Conservation (phyloP, 1,140 invertebrate genomes). For the Paraescarpia echinospica region DNA sequence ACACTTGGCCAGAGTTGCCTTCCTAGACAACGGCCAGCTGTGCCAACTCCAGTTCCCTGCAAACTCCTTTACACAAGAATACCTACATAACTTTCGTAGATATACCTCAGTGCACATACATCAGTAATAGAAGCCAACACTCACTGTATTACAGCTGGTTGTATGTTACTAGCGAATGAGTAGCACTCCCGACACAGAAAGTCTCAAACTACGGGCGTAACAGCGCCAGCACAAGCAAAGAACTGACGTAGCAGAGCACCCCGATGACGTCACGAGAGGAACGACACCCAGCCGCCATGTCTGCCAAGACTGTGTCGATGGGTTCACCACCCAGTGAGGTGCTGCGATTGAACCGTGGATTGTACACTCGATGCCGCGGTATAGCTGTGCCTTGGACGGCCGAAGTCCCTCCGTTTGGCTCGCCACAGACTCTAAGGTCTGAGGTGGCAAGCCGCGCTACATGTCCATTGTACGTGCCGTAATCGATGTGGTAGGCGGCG, state of each 20-base stretch:
- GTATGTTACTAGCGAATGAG: too few relatives aligned
- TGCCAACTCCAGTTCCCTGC: too few relatives aligned
- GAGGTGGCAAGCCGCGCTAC: neutral
- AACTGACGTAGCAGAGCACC: neutral
- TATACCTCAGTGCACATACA: too few relatives aligned
- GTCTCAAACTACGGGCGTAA: neutral
- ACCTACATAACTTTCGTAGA: too few relatives aligned
- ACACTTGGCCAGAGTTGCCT: too few relatives aligned
- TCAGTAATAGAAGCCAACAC: too few relatives aligned
- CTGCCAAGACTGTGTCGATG: neutral
- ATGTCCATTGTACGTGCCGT: neutral
- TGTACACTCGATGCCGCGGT: neutral
- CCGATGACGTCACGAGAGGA: neutral
- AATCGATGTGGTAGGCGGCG: neutral
- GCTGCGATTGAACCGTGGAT: neutral
- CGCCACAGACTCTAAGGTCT: neutral
- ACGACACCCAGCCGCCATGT: neutral
- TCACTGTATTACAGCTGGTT: too few relatives aligned
- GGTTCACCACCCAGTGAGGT: neutral
- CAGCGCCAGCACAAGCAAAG: neutral
- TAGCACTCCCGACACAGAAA: neutral
- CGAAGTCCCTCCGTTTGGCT: neutral
- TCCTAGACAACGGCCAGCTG: too few relatives aligned
- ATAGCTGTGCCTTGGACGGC: neutral
- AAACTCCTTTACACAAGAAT: too few relatives aligned